These are phyloP conservation scores for Regulus satrapa DNA, from an alignment of 2,113 vertebrate genomes.

Conservation along the genomic window DNA sequence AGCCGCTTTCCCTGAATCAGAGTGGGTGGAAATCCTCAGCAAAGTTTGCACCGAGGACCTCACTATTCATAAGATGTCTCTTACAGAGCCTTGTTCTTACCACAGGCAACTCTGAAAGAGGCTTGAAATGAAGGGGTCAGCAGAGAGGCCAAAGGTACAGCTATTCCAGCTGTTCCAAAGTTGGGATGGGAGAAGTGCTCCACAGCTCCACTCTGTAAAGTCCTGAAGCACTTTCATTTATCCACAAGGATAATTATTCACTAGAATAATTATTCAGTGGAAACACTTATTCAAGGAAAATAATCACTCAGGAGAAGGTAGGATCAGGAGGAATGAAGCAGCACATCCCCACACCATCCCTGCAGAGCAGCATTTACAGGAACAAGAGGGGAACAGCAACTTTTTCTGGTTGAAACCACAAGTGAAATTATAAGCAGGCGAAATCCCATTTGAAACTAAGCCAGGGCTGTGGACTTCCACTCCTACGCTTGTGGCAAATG, in stretches of 20 bases:
- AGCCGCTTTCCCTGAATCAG: not conserved
- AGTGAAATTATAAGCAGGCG: not conserved
- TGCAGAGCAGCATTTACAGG: not conserved
- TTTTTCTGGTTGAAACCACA: conserved; percentile 15
- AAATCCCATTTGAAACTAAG: conserved; percentile 2
- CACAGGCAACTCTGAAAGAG: not conserved
- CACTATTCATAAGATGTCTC: not conserved
- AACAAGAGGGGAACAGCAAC: not conserved
- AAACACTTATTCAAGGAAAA: conserved; percentile 2
- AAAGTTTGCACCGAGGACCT: not conserved
- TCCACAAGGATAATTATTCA: not conserved
- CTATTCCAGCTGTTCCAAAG: not conserved
- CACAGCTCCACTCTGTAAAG: not conserved
- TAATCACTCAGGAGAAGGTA: not conserved
- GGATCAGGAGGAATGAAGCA: not conserved
- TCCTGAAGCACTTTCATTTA: not conserved
- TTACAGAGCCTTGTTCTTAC: not conserved
- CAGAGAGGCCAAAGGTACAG: not conserved
- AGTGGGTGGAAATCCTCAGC: not conserved
- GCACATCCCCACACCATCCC: rapidly evolving
- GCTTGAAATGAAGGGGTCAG: not conserved
- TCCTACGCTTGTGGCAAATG: not conserved
- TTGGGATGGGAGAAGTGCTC: not conserved
- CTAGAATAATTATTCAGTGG: not conserved
- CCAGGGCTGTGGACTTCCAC: conserved; percentile 16